These are phyloP conservation scores for Greenwoodochromis staneri DNA, from an alignment of 2,113 vertebrate species.

Conservation along the genomic window DNA sequence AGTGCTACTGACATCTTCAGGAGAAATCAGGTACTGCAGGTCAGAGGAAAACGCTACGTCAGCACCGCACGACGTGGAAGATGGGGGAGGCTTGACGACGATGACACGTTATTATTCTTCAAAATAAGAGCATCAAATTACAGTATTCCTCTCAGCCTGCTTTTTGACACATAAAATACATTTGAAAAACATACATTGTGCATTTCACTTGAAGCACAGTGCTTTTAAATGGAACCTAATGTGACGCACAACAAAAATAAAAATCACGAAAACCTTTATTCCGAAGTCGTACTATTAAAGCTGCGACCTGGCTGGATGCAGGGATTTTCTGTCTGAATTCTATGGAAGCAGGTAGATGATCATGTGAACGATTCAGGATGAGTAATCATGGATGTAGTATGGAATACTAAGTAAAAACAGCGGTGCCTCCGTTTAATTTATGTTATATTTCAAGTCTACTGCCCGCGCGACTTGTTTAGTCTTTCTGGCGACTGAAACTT, in stretches of 20 bases:
- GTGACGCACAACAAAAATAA: neutral
- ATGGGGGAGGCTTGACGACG: neutral
- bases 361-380: neutral
- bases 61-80: conserved; percentile 55
- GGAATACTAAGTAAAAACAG: neutral
- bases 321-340: conserved; percentile 47
- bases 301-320: conserved; percentile 42
- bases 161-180: neutral
- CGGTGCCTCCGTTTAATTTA: neutral
- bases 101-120: conserved; percentile 12
- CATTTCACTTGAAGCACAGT: accelerated
- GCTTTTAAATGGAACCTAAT: accelerated
- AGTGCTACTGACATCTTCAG: conserved; percentile 21
- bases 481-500: neutral
- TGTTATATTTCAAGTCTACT: neutral
- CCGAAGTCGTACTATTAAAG: conserved; percentile 31
- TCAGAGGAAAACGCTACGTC: conserved; percentile 14
- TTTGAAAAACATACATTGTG: accelerated
- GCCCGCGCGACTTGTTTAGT: neutral
- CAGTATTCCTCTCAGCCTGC: neutral
- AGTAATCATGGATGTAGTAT: conserved; percentile 23
- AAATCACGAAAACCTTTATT: conserved; percentile 14
- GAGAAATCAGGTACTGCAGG: neutral
- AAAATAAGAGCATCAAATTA: conserved; percentile 18
- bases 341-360: neutral